Conservation (phyloP, 2,888 invertebrate genomes). For the Lissonota sp. region DNA sequence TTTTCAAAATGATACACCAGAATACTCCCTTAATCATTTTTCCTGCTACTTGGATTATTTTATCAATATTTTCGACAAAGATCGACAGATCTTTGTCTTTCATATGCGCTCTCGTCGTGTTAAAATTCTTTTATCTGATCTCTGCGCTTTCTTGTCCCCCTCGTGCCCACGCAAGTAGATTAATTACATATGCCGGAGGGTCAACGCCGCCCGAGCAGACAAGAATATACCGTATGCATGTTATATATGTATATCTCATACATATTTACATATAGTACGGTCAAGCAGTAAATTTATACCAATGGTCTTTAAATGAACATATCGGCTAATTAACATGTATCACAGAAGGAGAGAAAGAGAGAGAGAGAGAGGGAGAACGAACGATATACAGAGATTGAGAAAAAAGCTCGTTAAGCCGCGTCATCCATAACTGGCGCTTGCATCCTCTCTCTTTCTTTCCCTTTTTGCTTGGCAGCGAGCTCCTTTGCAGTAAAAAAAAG, state of each 20-base stretch:
- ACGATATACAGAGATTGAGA: neutral
- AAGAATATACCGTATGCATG: neutral
- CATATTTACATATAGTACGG: constrained; percentile 31
- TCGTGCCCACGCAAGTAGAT: constrained; percentile 58
- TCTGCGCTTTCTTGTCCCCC: constrained; percentile 15
- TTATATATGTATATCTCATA: constrained; percentile 35
- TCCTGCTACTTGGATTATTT: too few species aligned
- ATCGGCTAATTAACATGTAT: constrained; percentile 66
- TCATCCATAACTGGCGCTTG: constrained; percentile 33
- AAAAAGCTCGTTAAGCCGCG: constrained; percentile 55
- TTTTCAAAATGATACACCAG: too few species aligned
- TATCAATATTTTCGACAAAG: neutral
- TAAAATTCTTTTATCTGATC: constrained; percentile 26
- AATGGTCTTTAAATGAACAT: constrained; percentile 62
- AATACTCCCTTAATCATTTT: too few species aligned
- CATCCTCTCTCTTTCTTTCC: constrained; percentile 19
- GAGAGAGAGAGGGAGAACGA: neutral
- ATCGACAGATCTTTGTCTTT: constrained; percentile 16
- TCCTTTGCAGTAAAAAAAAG: too few species aligned
- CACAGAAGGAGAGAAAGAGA: constrained; percentile 16
- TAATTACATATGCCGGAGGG: constrained; percentile 54
- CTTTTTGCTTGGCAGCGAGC: neutral
- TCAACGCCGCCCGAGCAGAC: constrained; percentile 50
- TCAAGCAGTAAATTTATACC: constrained; percentile 53
- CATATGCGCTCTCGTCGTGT: constrained; percentile 17